Conservation (phyloP, 2,888 invertebrate genomes). For the Cataglyphis altisquamis region DNA sequence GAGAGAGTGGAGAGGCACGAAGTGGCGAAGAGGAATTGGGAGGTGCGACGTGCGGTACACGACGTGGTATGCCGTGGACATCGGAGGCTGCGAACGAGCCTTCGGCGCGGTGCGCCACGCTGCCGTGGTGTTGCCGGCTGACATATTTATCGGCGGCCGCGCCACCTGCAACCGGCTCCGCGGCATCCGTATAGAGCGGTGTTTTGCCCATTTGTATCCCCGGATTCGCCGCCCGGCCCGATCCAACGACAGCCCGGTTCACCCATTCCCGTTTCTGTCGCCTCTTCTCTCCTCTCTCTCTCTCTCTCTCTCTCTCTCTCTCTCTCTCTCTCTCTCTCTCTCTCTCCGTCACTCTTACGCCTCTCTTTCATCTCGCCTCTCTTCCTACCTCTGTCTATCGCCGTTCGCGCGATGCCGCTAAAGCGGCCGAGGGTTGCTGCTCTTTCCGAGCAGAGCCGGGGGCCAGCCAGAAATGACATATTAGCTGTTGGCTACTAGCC, state of each 20-base stretch:
- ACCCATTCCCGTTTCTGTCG: slow-evolving; percentile 66
- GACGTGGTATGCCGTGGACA: slow-evolving; percentile 63
- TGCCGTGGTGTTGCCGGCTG: slow-evolving; percentile 84
- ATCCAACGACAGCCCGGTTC: slow-evolving; percentile 79
- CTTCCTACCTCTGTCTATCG: slow-evolving; percentile 40
- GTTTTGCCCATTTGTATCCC: slow-evolving; percentile 81
- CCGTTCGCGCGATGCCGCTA: slow-evolving; percentile 37
- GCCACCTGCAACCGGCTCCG: slow-evolving; percentile 84
- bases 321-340: slow-evolving; percentile 14
- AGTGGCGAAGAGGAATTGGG: slow-evolving; percentile 59
- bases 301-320: slow-evolving; percentile 13
- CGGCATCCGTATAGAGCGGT: slow-evolving; percentile 82
- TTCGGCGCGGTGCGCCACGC: slow-evolving; percentile 72
- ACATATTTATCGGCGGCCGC: slow-evolving; percentile 86
- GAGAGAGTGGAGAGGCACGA: slow-evolving; percentile 33
- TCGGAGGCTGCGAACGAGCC: slow-evolving; percentile 53
- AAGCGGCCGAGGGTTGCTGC: slow-evolving; percentile 61
- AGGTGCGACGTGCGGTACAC: slow-evolving; percentile 53
- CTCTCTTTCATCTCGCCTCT: slow-evolving; percentile 50
- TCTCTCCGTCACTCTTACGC: slow-evolving; percentile 42
- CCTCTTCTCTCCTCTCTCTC: slow-evolving; percentile 49
- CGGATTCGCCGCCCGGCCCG: slow-evolving; percentile 69
- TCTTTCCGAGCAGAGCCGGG: slow-evolving; percentile 54
- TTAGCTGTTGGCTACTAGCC: slow-evolving; percentile 61
- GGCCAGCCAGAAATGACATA: slow-evolving; percentile 74